Conservation (phyloP, 2,113 vertebrate genomes). For the Butorides virescens region DNA sequence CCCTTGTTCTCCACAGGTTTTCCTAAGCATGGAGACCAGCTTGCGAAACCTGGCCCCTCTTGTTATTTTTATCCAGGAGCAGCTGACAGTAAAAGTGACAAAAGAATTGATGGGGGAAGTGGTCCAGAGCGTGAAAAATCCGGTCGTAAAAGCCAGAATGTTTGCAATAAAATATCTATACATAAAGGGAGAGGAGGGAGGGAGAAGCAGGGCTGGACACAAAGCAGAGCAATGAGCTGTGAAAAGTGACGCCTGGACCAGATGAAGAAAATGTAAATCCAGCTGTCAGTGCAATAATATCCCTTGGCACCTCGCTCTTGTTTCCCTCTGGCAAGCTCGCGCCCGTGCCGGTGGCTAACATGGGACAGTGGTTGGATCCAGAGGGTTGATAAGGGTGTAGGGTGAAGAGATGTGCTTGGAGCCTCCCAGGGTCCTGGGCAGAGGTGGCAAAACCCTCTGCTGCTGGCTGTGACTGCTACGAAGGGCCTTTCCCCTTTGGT, state of each 20-base stretch:
- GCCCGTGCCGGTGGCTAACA: fast-evolving
- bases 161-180: constrained; percentile 62
- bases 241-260: background rate
- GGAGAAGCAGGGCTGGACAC: background rate
- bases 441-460: background rate
- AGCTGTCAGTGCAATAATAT: background rate
- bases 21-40: background rate
- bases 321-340: background rate
- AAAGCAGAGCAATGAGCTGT: constrained; percentile 39
- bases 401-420: background rate
- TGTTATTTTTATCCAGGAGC: constrained; percentile 47
- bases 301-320: background rate
- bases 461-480: background rate
- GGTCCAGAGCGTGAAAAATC: constrained; percentile 13
- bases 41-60: background rate
- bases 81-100: constrained; percentile 40
- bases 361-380: background rate
- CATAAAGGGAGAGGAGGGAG: background rate
- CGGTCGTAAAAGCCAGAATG: constrained; percentile 37
- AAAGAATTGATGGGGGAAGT: constrained; percentile 41
- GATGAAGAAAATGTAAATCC: background rate
- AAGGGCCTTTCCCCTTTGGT: background rate
- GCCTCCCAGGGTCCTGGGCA: background rate
- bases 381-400: background rate
- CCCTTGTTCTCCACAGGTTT: background rate